These are phyloP conservation scores for Ornithorhynchus anatinus DNA, from an alignment of 2,113 vertebrate genomes.

Conservation along the genomic window DNA sequence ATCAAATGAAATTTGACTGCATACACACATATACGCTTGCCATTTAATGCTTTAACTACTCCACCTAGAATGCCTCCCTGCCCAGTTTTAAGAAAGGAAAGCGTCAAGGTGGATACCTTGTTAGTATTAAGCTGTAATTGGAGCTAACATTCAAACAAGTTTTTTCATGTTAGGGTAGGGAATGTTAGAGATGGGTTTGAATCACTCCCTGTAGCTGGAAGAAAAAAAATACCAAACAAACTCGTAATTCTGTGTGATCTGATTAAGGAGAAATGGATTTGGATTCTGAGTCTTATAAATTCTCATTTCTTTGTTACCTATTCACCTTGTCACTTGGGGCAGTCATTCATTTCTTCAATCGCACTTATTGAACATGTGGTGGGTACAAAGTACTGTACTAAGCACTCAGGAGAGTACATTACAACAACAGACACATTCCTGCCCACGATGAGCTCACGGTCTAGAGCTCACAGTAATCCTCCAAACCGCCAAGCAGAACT, in stretches of 20 bases:
- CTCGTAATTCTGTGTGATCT: too few relatives aligned
- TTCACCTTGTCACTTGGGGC: too few relatives aligned
- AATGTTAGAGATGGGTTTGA: not conserved
- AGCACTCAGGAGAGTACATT: too few relatives aligned
- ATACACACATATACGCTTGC: not conserved
- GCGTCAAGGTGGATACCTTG: constrained; percentile 10
- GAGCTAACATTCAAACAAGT: constrained; percentile 26
- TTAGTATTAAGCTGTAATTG: not conserved
- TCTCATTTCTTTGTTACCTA: too few relatives aligned
- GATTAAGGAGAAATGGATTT: not conserved
- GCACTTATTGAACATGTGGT: too few relatives aligned
- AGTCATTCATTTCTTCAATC: too few relatives aligned
- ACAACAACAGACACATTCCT: too few relatives aligned
- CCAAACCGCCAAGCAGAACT: too few relatives aligned
- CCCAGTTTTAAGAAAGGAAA: not conserved
- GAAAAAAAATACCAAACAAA: not conserved
- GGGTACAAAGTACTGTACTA: too few relatives aligned
- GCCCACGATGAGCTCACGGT: too few relatives aligned
- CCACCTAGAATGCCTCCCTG: not conserved
- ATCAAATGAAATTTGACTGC: not conserved
- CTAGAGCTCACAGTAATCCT: too few relatives aligned
- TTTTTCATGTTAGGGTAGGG: not conserved
- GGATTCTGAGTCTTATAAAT: not conserved
- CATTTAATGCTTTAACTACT: constrained; percentile 15
- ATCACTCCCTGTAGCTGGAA: not conserved